Conservation (phyloP, 2,797 vertebrate species). For the Furcifer pardalis region DNA sequence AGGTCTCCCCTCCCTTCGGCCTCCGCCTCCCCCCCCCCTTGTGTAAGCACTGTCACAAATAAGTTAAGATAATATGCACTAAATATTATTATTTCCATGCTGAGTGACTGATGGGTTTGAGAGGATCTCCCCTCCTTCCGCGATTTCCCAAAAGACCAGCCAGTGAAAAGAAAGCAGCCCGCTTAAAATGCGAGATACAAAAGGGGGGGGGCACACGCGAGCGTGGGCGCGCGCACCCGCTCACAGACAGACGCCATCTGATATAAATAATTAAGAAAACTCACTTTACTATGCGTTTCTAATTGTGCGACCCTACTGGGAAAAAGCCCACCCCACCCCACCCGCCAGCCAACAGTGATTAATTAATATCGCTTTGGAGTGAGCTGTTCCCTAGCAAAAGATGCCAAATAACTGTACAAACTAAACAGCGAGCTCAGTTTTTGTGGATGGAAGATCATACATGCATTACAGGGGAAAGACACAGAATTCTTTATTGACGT, state of each 20-base stretch:
- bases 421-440: too few relatives aligned
- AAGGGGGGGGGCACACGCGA: neutral
- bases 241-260: constrained; percentile 22
- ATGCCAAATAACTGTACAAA: neutral
- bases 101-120: neutral
- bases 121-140: neutral
- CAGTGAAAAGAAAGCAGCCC: neutral
- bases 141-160: neutral
- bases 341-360: constrained; percentile 59
- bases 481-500: neutral
- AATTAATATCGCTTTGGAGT: constrained; percentile 61
- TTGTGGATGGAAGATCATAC: neutral
- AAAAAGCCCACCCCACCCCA: neutral
- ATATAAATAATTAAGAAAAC: constrained; percentile 68
- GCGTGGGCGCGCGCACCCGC: too few relatives aligned
- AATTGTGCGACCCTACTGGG: constrained; percentile 53
- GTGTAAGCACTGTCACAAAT: fast-evolving
- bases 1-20: fast-evolving
- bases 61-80: constrained; percentile 20
- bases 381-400: constrained; percentile 55
- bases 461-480: neutral
- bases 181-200: constrained; percentile 29
- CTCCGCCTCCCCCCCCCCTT: neutral
- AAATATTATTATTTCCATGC: neutral
- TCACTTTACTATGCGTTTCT: constrained; percentile 55